Evolutionary conservation across 2,888 invertebrate species (phyloP), one percentile per base, ranked within the genome.

Genomic region (Drosophila leonis): DNA sequence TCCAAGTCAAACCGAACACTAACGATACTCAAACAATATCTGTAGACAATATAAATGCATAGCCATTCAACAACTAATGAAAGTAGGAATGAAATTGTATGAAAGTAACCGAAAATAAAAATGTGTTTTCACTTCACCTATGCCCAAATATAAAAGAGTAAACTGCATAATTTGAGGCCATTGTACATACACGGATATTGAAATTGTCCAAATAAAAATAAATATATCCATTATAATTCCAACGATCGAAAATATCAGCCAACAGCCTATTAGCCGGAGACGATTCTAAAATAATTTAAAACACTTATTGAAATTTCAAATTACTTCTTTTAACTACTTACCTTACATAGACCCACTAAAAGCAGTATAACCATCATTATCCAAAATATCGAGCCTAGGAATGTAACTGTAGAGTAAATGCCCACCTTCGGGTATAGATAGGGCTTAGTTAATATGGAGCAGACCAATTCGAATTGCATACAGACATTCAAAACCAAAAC

Each of bases 261-360:
- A 82, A 37, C 27, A 39, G 3, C 27, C 8, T 0, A 79, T 24
- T 33, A 67, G 56, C 1, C 9, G 1, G 0, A 41, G 5, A 1
- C 37, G 46, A 9, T 18, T 7, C 79, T 82, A 15, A 8, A n/a
- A 27, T 27, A 37, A 37, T 4, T 41, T 9, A 4, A 12, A 4
- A 3, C 24, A 4, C 7, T 0, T 27, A 24, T 39, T 20, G 6
- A 2, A 7, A 6, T 8, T n/a, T 44, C 8, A 12, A 7, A n/a
- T 10, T 20, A 10, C 5, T 13, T 20, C 10, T 18, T 8, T 13
- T 8, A 13, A 29, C 13, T 10, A 29, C 56, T 52, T 27, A 88
- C 87, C 71, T 49, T 71, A n/a, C 52, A 73, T 0, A 84, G 44
- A 1, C 86, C 84, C 37, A 73, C 54, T 4, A 75, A 5, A 1